phyloP scores from a whole-genome alignment of 2,888 invertebrate species.

The Bombylius major region DNA sequence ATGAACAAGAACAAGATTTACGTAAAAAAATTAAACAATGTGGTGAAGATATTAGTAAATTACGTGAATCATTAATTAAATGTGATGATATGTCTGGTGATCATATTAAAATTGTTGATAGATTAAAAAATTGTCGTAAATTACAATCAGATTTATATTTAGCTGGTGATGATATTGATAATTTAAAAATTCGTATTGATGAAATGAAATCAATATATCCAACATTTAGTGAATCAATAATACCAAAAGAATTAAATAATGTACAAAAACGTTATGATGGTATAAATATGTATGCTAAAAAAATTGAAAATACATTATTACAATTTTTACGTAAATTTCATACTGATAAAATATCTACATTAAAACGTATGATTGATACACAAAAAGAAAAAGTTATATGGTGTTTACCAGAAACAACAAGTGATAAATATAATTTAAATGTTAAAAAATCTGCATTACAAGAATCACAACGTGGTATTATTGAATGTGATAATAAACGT shows the following conservation, averaged over 20 bases:
- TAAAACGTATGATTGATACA: conserved; percentile 66
- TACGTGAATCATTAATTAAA: conserved; percentile 73
- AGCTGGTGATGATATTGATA: conserved; percentile 53
- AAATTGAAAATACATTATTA: conserved; percentile 65
- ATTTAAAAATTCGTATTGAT: conserved; percentile 53
- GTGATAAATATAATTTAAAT: conserved; percentile 85
- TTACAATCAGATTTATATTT: conserved; percentile 58
- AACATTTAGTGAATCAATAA: conserved; percentile 59
- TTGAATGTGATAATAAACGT: conserved; percentile 55
- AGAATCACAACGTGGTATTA: conserved; percentile 61
- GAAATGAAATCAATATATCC: conserved; percentile 64
- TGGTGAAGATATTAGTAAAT: conserved; percentile 54
- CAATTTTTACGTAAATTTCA: conserved; percentile 79
- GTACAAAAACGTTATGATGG: conserved; percentile 75
- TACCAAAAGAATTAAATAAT: conserved; percentile 69
- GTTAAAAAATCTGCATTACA: conserved; percentile 71
- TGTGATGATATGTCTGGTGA: conserved; percentile 85
- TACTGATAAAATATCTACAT: conserved; percentile 67
- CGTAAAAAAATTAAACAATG: conserved; percentile 58
- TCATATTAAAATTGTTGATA: conserved; percentile 66
- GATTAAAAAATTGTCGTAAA: conserved; percentile 60
- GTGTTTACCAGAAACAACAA: conserved; percentile 80
- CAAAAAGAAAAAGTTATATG: conserved; percentile 81
- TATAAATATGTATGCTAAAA: conserved; percentile 63
- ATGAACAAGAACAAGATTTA: conserved; percentile 59